A percentile compares a stretch with the other conserved stretches of the same genome.
Evolutionary conservation across 2,113 vertebrate species (phyloP).

Genomic region (Acrocephalus arundinaceus): DNA sequence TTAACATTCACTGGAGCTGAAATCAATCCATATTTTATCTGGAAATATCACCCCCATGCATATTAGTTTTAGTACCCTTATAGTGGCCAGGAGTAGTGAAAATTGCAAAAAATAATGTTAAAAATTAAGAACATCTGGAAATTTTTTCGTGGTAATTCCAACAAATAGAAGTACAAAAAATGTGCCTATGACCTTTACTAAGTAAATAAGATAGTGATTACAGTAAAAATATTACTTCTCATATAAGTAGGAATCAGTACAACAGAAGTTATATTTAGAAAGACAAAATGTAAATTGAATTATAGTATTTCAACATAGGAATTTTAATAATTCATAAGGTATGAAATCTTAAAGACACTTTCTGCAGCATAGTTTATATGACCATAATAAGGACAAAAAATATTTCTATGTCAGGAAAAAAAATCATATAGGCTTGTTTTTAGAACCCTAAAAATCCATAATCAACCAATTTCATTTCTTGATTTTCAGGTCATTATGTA

Average conservation of each 20-base stretch:
- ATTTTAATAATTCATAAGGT: not conserved
- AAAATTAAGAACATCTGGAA: not conserved
- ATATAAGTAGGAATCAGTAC: not conserved
- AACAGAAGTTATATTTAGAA: not conserved
- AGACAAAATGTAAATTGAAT: not conserved
- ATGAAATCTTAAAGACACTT: not conserved
- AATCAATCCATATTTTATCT: not conserved
- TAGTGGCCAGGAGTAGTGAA: not conserved
- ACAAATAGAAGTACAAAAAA: not conserved
- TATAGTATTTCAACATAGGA: not conserved
- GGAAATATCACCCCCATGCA: not conserved
- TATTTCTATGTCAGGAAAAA: not conserved
- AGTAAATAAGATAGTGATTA: not conserved
- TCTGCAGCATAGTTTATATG: not conserved
- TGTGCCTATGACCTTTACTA: not conserved
- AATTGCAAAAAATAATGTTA: not conserved
- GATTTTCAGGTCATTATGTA: not conserved
- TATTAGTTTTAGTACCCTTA: not conserved
- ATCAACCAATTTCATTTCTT: not conserved
- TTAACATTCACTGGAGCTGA: not conserved
- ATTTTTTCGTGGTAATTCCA: not conserved
- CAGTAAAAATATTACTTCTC: not conserved
- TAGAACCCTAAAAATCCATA: not conserved
- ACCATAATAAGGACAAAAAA: not conserved
- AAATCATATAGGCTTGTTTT: not conserved